Evolutionary conservation across 2,888 invertebrate species (phyloP), one percentile per base, ranked within the genome.

Genomic region (Euphydryas editha): DNA sequence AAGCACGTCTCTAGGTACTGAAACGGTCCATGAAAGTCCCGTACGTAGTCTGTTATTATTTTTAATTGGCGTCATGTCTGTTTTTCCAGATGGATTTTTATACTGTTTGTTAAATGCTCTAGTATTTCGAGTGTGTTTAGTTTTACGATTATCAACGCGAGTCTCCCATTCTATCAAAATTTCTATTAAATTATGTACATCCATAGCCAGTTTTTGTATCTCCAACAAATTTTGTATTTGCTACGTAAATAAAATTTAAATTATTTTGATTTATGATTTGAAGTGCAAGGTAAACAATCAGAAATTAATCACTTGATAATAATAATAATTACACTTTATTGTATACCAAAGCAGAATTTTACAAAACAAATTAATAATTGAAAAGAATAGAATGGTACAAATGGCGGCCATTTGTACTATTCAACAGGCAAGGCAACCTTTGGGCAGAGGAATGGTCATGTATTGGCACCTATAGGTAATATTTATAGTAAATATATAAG

Each of bases 171-270:
- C 71, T 44, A 70, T 69, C 10, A 75, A 18, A 44, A 68, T 59
- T 59, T 74, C 72, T 24, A 71, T 65, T 8, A 72, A 51, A 21
- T 68, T 62, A 55, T 72, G 68, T 21, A 76, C 62, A 10, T 77
- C 75, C 69, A 70, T 72, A 0, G 61, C 13, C 10, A 75, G 1
- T 17, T 63, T 59, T 37, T 77, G 74, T 36, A 74, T 63, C 68
- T 76, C 72, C 17, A 47, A 15, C 30, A 75, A 49, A 54, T 65
- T 47, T 7, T 13, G 3, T 39, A 75, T 65, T 59, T 55, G 71
- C 73, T 72, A 59, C 36, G 54, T 54, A 60, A 59, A 15, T 18
- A 10, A 17, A 17, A 17, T 17, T 2, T 18, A 2, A n/a, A 42
- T 42, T n/a, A n/a, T n/a, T n/a, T n/a, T n/a, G n/a, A n/a, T n/a